Evolutionary conservation across 2,888 invertebrate genomes (phyloP).

Genomic region (Bugulina stolonifera): DNA sequence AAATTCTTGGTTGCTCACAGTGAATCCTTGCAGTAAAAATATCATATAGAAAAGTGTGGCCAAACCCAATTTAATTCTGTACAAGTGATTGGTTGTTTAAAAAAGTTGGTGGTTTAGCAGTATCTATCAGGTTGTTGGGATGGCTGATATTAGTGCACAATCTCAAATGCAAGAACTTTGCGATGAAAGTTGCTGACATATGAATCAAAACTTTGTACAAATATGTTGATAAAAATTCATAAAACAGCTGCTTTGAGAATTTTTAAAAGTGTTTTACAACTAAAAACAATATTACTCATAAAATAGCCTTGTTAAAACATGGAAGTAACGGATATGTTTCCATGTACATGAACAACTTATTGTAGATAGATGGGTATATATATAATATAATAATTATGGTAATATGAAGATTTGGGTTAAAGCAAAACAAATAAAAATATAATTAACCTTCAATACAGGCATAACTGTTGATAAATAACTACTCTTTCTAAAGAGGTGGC

Average conservation of each 20-base stretch:
- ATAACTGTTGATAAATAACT: neutral
- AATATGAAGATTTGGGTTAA: neutral
- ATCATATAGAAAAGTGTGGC: no score
- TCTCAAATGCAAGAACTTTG: neutral
- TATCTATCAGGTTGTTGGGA: no score
- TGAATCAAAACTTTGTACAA: neutral
- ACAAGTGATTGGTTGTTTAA: neutral
- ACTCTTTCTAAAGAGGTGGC: no score
- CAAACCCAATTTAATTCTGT: neutral
- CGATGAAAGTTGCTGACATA: neutral
- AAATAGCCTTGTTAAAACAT: slow-evolving; percentile 9
- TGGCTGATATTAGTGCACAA: neutral
- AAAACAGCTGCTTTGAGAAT: neutral
- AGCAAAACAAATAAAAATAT: slow-evolving; percentile 21
- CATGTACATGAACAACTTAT: neutral
- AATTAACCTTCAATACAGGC: neutral
- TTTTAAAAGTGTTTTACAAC: neutral
- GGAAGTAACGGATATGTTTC: neutral
- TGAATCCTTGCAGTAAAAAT: no score
- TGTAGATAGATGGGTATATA: neutral
- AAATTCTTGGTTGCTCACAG: no score
- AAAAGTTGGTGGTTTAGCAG: no score
- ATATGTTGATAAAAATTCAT: neutral
- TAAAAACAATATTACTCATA: slow-evolving; percentile 25
- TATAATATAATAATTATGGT: slow-evolving; percentile 14